phyloP scores from a whole-genome alignment of 2,888 invertebrate genomes.

The Eremobia ochroleuca region DNA sequence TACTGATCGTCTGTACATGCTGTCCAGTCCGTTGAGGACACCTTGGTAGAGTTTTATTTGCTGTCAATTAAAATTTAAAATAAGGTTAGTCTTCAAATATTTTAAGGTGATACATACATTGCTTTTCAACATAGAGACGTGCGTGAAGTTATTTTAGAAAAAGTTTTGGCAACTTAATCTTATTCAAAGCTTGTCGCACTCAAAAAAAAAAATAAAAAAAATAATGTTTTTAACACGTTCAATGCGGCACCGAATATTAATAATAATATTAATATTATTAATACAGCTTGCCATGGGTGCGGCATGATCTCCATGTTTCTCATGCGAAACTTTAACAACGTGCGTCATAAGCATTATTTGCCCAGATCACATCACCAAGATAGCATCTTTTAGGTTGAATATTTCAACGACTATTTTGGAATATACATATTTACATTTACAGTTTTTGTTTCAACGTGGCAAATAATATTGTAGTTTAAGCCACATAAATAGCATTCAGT shows the following conservation, averaged over 20 bases:
- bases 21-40: conserved; percentile 77
- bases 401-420: too few relatives aligned
- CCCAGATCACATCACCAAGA: too few relatives aligned
- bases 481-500: not conserved
- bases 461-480: not conserved
- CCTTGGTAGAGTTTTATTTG: conserved; percentile 75
- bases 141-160: not conserved
- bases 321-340: too few relatives aligned
- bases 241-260: too few relatives aligned
- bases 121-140: not conserved
- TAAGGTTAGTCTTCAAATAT: not conserved
- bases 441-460: not conserved
- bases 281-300: not conserved
- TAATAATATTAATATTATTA: too few relatives aligned
- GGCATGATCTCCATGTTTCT: too few relatives aligned
- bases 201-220: too few relatives aligned
- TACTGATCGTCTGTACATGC: conserved; percentile 79
- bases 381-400: too few relatives aligned
- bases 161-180: not conserved
- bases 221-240: not conserved
- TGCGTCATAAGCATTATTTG: too few relatives aligned
- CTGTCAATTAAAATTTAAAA: conserved; percentile 63
- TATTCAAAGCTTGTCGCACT: not conserved
- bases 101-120: not conserved
- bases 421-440: too few relatives aligned